Base-by-base conservation (phyloP, 2,797 vertebrate genomes). In the Synanceia verrucosa region DNA sequence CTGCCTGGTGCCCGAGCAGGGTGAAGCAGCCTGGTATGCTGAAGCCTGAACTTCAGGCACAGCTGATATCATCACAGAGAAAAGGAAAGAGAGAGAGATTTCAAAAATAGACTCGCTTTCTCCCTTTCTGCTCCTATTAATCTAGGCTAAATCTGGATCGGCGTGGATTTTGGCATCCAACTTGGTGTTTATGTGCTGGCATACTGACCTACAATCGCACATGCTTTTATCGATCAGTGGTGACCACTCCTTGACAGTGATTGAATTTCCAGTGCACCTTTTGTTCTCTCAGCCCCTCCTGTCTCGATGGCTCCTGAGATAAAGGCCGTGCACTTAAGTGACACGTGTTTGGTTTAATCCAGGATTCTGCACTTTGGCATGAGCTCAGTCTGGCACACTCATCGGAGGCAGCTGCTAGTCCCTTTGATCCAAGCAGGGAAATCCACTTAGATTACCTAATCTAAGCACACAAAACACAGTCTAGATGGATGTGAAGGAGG, bases 381-480 rank as follows among this genome's bases (percentile, higher is more conserved):
- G 63, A 78, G 76, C 86, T 90, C 87, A 90, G 87, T 82, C 87
- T 73, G 78, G 78, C 65, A 78, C 58, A 31, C 77, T 91, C 86
- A 86, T 80, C 43, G 65, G 78, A 85, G 85, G 81, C 92, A 94
- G 91, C 90, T 93, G 91, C 91, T 92, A 84, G 84, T 84, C 84
- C 58, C 85, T 83, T 91, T 94, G 89, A 94, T 93, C 91, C 91
- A 87, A 79, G 65, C 76, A 73, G 84, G 88, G 82, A 91, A 92
- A 93, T 91, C 91, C 88, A 91, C 89, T 93, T 93, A 92, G 71
- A 88, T 87, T 51, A 87, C 79, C 89, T 92, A 90, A 93, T 92
- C 92, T 78, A 76, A 66, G 19, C 67, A 67, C 73, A 55, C 63
- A 76, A 76, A 82, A 70, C 74, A 51, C 66, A 64, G 64, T 53